phyloP scores from a whole-genome alignment of 2,888 invertebrate species.

The Unio delphinus region DNA sequence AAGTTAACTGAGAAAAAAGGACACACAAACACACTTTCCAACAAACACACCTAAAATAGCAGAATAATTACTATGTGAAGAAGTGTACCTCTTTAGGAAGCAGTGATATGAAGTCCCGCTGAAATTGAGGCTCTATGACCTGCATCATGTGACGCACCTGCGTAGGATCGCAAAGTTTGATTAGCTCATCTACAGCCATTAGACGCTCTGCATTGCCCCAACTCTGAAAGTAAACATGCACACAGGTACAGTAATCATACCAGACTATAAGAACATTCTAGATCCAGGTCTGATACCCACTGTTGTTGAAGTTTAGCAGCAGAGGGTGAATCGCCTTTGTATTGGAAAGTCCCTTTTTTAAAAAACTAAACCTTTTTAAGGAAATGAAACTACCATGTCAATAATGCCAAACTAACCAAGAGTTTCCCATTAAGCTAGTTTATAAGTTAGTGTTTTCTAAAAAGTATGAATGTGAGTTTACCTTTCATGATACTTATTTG shows the following conservation, averaged over 20 bases:
- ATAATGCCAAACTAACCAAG: too few species aligned
- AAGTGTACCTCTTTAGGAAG: slow-evolving; percentile 87
- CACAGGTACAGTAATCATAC: background rate
- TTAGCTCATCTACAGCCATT: slow-evolving; percentile 90
- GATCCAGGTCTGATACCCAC: background rate
- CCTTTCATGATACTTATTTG: too few species aligned
- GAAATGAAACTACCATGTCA: too few species aligned
- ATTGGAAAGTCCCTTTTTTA: too few species aligned
- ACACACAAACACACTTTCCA: too few species aligned
- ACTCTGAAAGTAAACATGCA: slow-evolving; percentile 71
- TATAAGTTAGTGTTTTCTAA: too few species aligned
- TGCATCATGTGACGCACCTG: slow-evolving; percentile 98
- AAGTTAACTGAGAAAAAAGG: too few species aligned
- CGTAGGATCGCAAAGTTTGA: slow-evolving; percentile 89
- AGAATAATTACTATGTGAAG: background rate
- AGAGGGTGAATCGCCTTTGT: too few species aligned
- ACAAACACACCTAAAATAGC: too few species aligned
- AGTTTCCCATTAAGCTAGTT: too few species aligned
- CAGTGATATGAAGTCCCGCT: slow-evolving; percentile 96
- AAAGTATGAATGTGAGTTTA: too few species aligned
- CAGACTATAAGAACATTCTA: background rate
- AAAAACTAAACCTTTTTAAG: too few species aligned
- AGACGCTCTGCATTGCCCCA: slow-evolving; percentile 93
- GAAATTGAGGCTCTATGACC: slow-evolving; percentile 97
- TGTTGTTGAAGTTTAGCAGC: background rate